These are phyloP conservation scores for Podabrus alpinus DNA, from an alignment of 2,888 invertebrate species.

Conservation along the genomic window DNA sequence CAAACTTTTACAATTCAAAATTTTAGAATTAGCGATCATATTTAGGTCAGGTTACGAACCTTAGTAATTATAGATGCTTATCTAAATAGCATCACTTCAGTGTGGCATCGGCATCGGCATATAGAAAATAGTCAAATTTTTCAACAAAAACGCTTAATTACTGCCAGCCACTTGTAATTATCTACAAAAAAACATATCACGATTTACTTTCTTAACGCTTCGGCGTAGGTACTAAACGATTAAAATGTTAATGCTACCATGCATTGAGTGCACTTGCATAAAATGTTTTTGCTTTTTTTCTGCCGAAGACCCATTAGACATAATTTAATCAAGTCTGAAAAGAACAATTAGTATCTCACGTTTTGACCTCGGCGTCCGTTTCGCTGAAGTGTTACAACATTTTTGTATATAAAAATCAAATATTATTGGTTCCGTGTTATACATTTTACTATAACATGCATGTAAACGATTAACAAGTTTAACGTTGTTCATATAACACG, in stretches of 20 bases:
- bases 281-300: not conserved
- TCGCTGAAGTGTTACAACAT: not conserved
- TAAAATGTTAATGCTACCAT: not conserved
- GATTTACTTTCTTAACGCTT: not conserved
- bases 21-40: not conserved
- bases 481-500: not conserved
- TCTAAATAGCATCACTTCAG: not conserved
- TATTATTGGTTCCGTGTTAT: not conserved
- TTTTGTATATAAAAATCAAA: not conserved
- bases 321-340: too few species aligned
- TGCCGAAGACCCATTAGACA: not conserved
- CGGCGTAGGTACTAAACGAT: not conserved
- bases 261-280: not conserved
- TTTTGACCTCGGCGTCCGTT: not conserved
- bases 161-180: not conserved
- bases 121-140: not conserved
- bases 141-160: not conserved
- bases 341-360: too few species aligned
- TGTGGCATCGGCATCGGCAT: not conserved
- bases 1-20: not conserved
- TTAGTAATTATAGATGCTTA: conserved; percentile 5
- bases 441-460: not conserved
- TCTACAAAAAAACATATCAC: not conserved
- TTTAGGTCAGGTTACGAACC: conserved; percentile 6
- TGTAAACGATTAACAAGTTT: not conserved